Evolutionary conservation across 2,113 vertebrate species (phyloP).

Genomic region (Electrona antarctica): DNA sequence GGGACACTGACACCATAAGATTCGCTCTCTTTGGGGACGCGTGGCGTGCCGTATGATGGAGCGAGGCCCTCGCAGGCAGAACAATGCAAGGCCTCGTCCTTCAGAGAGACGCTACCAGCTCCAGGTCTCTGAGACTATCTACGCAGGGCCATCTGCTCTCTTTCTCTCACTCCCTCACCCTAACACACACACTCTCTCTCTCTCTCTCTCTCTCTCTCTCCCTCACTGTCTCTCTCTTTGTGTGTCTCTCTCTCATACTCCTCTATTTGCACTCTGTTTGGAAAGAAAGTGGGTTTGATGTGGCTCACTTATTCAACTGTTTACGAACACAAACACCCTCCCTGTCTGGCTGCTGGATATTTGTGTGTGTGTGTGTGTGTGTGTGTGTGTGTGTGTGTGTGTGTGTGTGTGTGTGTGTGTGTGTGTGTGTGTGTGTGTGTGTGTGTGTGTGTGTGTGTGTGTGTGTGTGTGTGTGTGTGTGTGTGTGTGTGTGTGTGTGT

Average conservation of each 20-base stretch:
- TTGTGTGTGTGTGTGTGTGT: slow-evolving; percentile 19
- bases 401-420: slow-evolving; percentile 12
- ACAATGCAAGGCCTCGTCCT: slow-evolving; percentile 90
- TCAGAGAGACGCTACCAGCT: slow-evolving; percentile 87
- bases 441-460: no score
- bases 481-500: background rate
- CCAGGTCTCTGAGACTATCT: slow-evolving; percentile 90
- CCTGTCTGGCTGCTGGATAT: slow-evolving; percentile 72
- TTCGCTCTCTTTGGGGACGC: slow-evolving; percentile 84
- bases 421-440: background rate
- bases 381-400: background rate
- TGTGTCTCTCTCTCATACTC: slow-evolving; percentile 45
- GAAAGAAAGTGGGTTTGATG: slow-evolving; percentile 84
- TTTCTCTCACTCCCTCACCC: slow-evolving; percentile 81
- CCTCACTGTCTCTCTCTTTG: slow-evolving; percentile 25
- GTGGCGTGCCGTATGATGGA: slow-evolving; percentile 88
- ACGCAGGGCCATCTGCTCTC: slow-evolving; percentile 95
- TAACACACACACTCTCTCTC: slow-evolving; percentile 72
- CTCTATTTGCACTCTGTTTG: slow-evolving; percentile 67
- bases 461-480: no score
- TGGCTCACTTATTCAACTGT: slow-evolving; percentile 85
- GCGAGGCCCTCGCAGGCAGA: slow-evolving; percentile 83
- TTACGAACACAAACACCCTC: slow-evolving; percentile 89
- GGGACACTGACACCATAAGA: slow-evolving; percentile 78
- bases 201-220: slow-evolving; percentile 36